Conservation (phyloP, 1,140 invertebrate genomes). For the Plodia interpunctella region DNA sequence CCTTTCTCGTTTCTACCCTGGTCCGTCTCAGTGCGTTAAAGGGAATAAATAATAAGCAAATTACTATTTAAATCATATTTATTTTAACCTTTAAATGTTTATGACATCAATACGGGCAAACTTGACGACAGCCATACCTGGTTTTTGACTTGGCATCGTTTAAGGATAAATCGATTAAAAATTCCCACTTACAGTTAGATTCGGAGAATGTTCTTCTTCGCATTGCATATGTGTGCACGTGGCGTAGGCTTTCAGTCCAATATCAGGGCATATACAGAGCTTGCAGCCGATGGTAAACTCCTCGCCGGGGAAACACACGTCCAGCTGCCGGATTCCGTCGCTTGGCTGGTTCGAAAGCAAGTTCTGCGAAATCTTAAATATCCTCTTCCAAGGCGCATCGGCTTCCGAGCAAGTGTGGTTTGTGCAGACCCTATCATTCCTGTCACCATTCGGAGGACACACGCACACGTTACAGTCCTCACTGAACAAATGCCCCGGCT, state of each 20-base stretch:
- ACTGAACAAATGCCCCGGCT: conserved; percentile 59
- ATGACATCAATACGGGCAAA: too few relatives aligned
- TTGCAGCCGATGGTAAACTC: conserved; percentile 53
- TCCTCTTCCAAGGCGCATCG: conserved; percentile 39
- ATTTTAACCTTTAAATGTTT: too few relatives aligned
- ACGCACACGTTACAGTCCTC: conserved; percentile 72
- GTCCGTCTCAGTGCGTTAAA: too few relatives aligned
- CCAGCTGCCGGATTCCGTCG: conserved; percentile 36
- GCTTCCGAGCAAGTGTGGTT: conserved; percentile 42
- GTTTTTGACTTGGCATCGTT: conserved; percentile 5
- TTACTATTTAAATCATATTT: too few relatives aligned
- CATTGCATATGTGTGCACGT: conserved; percentile 42
- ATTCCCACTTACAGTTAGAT: background rate
- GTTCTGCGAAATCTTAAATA: conserved; percentile 41
- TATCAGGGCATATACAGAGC: conserved; percentile 55
- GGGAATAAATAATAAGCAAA: too few relatives aligned
- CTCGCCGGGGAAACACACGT: conserved; percentile 60
- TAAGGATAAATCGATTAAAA: background rate
- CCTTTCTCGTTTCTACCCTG: too few relatives aligned
- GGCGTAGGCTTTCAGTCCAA: conserved; percentile 53
- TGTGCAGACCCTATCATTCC: conserved; percentile 61
- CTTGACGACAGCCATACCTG: too few relatives aligned
- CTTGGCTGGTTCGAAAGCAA: conserved; percentile 31
- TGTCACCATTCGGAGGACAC: conserved; percentile 67
- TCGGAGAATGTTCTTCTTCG: conserved; percentile 21